These are phyloP conservation scores for Hormaphis cornu DNA, from an alignment of 1,140 invertebrate genomes.

Conservation along the genomic window DNA sequence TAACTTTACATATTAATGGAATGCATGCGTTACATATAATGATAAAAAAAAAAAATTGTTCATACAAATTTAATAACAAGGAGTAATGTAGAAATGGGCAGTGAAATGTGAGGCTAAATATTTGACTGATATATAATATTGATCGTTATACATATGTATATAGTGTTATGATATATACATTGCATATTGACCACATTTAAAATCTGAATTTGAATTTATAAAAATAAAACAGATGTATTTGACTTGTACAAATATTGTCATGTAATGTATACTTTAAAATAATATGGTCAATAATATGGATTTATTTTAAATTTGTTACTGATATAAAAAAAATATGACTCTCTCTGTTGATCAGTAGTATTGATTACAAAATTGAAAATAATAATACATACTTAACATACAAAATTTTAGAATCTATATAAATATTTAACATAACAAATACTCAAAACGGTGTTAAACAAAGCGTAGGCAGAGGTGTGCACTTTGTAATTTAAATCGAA, in stretches of 20 bases:
- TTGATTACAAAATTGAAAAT: not conserved
- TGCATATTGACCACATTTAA: not conserved
- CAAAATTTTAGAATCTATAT: slow-evolving; percentile 29
- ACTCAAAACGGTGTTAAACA: slow-evolving; percentile 14
- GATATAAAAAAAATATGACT: not conserved
- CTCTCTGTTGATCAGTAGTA: not conserved
- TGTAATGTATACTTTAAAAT: not conserved
- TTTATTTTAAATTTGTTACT: not conserved
- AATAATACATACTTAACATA: slow-evolving; percentile 22
- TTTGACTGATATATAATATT: slow-evolving; percentile 14
- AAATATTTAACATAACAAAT: slow-evolving; percentile 28
- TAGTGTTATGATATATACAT: no score
- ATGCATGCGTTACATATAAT: slow-evolving; percentile 13
- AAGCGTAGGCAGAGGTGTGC: slow-evolving; percentile 10
- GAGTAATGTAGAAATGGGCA: slow-evolving; percentile 17
- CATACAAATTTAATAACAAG: slow-evolving; percentile 32
- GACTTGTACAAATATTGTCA: slow-evolving; percentile 3
- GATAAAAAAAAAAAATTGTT: slow-evolving; percentile 3
- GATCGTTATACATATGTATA: no score
- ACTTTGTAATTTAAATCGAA: slow-evolving; percentile 18
- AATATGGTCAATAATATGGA: not conserved
- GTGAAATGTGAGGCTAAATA: slow-evolving; percentile 5
- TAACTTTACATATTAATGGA: slow-evolving; percentile 10
- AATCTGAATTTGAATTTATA: not conserved
- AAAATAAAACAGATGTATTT: slow-evolving; percentile 23